phyloP scores from a whole-genome alignment of 2,113 vertebrate species.

The Pituophis catenifer region DNA sequence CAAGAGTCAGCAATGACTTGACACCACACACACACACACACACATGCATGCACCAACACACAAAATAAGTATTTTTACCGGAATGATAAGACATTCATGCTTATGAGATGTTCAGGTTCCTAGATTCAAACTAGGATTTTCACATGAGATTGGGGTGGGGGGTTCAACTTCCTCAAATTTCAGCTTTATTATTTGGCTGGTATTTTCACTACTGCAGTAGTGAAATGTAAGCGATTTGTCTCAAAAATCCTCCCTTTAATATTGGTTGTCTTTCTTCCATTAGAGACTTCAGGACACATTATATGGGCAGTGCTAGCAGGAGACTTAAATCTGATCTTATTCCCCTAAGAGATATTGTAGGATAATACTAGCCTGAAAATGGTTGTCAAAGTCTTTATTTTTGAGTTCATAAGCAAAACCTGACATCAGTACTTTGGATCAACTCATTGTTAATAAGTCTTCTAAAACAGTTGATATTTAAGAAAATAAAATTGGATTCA shows the following conservation, averaged over 20 bases:
- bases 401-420: neutral
- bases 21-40: neutral
- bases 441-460: neutral
- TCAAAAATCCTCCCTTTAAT: neutral
- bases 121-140: neutral
- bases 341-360: neutral
- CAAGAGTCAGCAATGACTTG: neutral
- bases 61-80: neutral
- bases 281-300: neutral
- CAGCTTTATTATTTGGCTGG: neutral
- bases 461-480: neutral
- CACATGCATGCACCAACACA: neutral
- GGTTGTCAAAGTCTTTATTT: neutral
- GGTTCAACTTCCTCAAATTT: neutral
- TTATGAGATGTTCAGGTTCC: neutral
- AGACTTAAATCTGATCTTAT: neutral
- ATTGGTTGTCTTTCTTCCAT: neutral
- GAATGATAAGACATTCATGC: neutral
- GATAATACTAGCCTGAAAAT: neutral
- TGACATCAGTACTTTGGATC: neutral
- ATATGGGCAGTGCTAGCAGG: neutral
- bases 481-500: neutral
- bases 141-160: neutral
- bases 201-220: neutral
- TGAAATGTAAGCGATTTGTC: neutral